Base-by-base conservation (phyloP, 2,888 invertebrate genomes). In the Xestia ashworthii region DNA sequence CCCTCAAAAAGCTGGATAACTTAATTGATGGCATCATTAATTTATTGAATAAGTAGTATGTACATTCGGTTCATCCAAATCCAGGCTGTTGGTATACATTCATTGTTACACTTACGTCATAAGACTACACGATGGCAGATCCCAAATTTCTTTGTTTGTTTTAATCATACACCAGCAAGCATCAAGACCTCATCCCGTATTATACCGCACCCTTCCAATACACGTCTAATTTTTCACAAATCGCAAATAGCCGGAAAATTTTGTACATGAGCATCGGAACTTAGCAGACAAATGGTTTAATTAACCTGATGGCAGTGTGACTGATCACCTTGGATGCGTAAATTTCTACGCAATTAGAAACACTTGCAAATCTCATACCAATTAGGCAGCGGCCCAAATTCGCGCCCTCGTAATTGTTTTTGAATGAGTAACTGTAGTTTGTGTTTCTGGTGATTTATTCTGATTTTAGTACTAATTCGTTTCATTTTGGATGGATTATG, bases 301-400 rank as follows among this genome's bases (percentile, higher is more conserved):
- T 96, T 96, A 96, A 95, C 95, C 95, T 96, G 96, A 96, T 96
- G 95, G 96, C 87, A 93, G 85, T 90, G 93, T 96, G 96, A 96
- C 93, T 95, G 96, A 96, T 96, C 94, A 93, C 94, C 93, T 94
- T 94, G 94, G 91, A 93, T 94, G 94, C 91, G 91, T 92, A 94
- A 95, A 96, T 95, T 95, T 94, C 94, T 90, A 91, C 93, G 95
- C 96, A 95, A 96, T 96, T 96, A 96, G 96, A 92, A 94, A 94
- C 95, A 96, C 94, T 96, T 95, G 95, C 95, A 96, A 96, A 96
- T 96, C 95, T 95, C 96, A 95, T 96, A 96, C 94, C 96, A 96
- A 96, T 96, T 96, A 96, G 96, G 96, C 96, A 96, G 90, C 89
- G 93, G 91, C 96, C 96, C 96, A 96, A 96, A 95, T 93, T 95